Base-by-base conservation (phyloP, 2,113 vertebrate genomes). In the Apodemus sylvaticus region DNA sequence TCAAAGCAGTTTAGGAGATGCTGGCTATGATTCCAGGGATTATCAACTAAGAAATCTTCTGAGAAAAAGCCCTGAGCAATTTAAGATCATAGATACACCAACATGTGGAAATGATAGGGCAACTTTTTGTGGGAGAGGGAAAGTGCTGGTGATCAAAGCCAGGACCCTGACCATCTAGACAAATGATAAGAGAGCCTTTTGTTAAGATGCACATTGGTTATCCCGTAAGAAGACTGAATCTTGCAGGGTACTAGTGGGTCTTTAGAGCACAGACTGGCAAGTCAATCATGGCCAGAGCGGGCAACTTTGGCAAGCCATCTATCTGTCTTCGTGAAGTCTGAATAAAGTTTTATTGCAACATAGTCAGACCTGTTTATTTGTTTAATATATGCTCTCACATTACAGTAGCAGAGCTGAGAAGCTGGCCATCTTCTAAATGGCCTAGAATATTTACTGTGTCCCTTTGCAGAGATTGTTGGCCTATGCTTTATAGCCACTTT, bases 321-420 rank as follows among this genome's bases (percentile, higher is more conserved):
- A 20, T n/a, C 1, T 53, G 12, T 70, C 70, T 85, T 55, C 82
- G 11, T 77, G 48, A 89, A n/a, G 86, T 73, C 36, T 88, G 68
- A 85, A 58, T 86, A 77, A 89, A 88, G 36, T 90, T 76, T 94
- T 86, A 91, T 24, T 90, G 55, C 29, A 71, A 94, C 71, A 78
- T 26, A 92, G 74, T 5, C 34, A 66, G 1, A 4, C 51, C 14
- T 22, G 9, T 51, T 83, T 34, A 36, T 77, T 82, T 91, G 26
- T 51, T 70, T 91, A 74, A 6, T 64, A 22, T 64, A 58, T 90
- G 70, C n/a, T 78, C 77, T 86, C 31, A 22, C 3, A 42, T 42
- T 87, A 62, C 5, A 89, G 55, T 19, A 77, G 17, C 39, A 78
- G 53, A 91, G 20, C 0, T 73, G 36, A 77, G 45, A 16, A 39